Conservation (phyloP, 2,113 vertebrate species). For the Furnarius figulus region DNA sequence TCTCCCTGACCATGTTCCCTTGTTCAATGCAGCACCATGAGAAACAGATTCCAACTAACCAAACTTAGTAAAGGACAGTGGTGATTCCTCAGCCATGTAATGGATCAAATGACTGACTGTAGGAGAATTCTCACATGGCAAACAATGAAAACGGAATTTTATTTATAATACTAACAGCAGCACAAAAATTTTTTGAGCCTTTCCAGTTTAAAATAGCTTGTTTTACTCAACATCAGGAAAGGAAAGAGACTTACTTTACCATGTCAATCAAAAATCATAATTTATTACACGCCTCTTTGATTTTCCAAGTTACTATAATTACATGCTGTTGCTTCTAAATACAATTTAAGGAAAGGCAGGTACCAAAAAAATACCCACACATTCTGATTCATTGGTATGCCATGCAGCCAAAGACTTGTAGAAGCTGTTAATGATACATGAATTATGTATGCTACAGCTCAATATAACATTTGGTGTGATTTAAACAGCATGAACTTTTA, state of each 20-base stretch:
- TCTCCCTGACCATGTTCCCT: not conserved
- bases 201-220: not conserved
- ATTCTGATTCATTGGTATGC: conserved; percentile 72
- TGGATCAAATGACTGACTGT: not conserved
- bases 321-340: conserved; percentile 43
- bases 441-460: conserved; percentile 79
- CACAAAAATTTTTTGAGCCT: not conserved
- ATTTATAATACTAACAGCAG: not conserved
- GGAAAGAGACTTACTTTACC: not conserved
- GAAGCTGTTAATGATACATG: conserved; percentile 74
- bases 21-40: not conserved
- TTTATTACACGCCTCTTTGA: conserved; percentile 21
- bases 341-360: conserved; percentile 44
- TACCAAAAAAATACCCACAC: conserved; percentile 6
- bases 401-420: conserved; percentile 39
- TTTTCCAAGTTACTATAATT: conserved; percentile 47
- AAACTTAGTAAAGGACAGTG: not conserved
- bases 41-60: not conserved
- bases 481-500: conserved; percentile 76
- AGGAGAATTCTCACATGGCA: not conserved
- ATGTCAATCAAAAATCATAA: conserved; percentile 27
- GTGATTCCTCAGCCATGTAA: not conserved
- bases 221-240: not conserved
- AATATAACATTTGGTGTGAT: conserved; percentile 75
- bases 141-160: not conserved